Base-by-base conservation (phyloP, 2,797 vertebrate species). In the Sciurus carolinensis region DNA sequence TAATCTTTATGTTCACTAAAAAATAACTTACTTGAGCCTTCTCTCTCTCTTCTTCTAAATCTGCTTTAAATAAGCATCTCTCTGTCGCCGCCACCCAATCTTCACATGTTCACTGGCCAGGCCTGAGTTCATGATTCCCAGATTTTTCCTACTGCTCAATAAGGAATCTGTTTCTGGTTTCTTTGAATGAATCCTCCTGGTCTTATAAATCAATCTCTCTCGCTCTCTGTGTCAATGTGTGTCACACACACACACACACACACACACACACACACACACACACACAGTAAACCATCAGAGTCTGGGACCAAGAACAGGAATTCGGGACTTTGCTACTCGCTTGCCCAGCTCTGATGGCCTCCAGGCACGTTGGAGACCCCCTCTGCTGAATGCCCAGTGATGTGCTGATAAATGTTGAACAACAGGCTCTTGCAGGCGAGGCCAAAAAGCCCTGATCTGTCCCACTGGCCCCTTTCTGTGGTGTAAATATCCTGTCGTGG, bases 401-500 rank as follows among this genome's bases (percentile, higher is more conserved):
- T 14, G 9, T 39, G 20, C 76, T 39, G 30, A 26, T 12, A 3
- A 76, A 28, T 20, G 30, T 4, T 81, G 28, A n/a, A 26, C 20
- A 33, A 10, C n/a, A 52, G 71, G 71, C 28, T n/a, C 17, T 22
- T 7, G 2, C 28, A 22, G 17, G 13, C 7, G 44, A 8, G 24
- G 4, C 24, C 2, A 30, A 22, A 10, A 66, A 73, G 57, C 2
- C 73, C 72, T 14, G 42, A 28, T 59, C 0, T 7, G 28, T 14
- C 17, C 36, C 69, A 10, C 8, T 42, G 30, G 57, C 91, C 1
- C 0, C 26, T 52, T 73, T 62, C 92, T 20, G 15, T 33, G 50
- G 36, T 66, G 54, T 36, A 12, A 33, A 50, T 3, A 28, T 14
- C 50, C 81, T 6, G 3, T 7, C 24, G 0, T 0, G 4, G 75